Evolutionary conservation across 2,113 vertebrate species (phyloP), one percentile per base, ranked within the genome.

Genomic region (Ophiodon elongatus): DNA sequence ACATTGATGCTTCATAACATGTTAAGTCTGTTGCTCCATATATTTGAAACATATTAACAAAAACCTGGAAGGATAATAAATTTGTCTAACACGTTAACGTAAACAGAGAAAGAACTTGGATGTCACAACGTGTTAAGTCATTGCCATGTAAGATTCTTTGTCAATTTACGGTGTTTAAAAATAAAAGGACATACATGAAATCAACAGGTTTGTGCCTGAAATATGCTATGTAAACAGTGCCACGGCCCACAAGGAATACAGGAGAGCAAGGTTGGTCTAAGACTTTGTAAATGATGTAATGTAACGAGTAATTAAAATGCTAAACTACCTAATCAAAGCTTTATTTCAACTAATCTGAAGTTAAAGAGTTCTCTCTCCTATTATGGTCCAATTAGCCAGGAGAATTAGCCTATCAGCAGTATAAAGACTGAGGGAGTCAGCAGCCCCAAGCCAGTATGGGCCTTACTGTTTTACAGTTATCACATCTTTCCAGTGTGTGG

Each of bases 371-470:
- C 66, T 80, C 62, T 82, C 83, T 74, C 65, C 70, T 80, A 82
- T 85, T 88, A 86, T 75, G 59, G 62, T 80, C 79, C 86, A 90
- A 89, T 91, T 90, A 91, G 78, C 52, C 64, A 76, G 62, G 70
- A 85, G 85, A 90, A 91, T 91, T 76, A 88, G 71, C 52, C 68
- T 85, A 85, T 88, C 85, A 85, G 80, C 65, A 54, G 43, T 59
- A 87, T 79, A 90, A 89, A 88, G 76, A 83, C 60, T 79, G 80
- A 82, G 29, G 72, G 77, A 86, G 80, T 75, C 50, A 59, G 66
- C 54, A 79, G 72, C 78, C 73, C 52, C 25, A 33, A 79, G 71
- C 79, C 85, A 76, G 67, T 65, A 43, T 52, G 62, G 73, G 45
- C 69, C 29, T 89, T 79, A 79, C 68, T 85, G 47, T 85, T 25